These are phyloP conservation scores for Elephantulus edwardii DNA, from an alignment of 2,113 vertebrate genomes.

Conservation along the genomic window DNA sequence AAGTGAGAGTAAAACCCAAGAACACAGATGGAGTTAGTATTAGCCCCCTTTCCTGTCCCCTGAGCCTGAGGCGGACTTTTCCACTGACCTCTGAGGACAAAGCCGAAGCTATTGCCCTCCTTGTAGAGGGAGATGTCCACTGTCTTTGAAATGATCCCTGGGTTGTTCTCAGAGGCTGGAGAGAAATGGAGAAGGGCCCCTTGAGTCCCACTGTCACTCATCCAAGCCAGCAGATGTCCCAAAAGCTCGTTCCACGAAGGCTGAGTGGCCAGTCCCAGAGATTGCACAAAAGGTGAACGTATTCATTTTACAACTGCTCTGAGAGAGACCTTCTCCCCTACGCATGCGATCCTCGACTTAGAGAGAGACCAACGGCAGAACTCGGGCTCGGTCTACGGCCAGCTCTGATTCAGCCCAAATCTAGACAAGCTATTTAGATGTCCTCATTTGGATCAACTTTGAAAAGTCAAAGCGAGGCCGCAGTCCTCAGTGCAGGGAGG, in stretches of 20 bases:
- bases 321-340: neutral
- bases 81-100: conserved; percentile 94
- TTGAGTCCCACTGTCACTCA: conserved; percentile 13
- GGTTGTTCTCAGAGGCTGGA: conserved; percentile 90
- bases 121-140: conserved; percentile 95
- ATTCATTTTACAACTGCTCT: neutral
- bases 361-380: neutral
- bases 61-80: neutral
- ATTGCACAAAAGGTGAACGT: neutral
- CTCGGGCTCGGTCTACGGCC: neutral
- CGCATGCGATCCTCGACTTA: neutral
- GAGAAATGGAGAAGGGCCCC: conserved; percentile 33
- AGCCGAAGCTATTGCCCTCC: conserved; percentile 98
- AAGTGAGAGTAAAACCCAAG: neutral
- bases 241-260: neutral
- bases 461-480: neutral
- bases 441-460: neutral
- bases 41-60: fast-evolving
- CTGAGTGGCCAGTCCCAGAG: neutral
- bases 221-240: neutral
- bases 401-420: neutral
- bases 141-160: conserved; percentile 92
- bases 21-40: neutral
- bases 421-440: neutral
- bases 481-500: neutral